Evolutionary conservation across 1,140 invertebrate genomes (phyloP), one percentile per base, ranked within the genome.

Genomic region (Psix sp.): DNA sequence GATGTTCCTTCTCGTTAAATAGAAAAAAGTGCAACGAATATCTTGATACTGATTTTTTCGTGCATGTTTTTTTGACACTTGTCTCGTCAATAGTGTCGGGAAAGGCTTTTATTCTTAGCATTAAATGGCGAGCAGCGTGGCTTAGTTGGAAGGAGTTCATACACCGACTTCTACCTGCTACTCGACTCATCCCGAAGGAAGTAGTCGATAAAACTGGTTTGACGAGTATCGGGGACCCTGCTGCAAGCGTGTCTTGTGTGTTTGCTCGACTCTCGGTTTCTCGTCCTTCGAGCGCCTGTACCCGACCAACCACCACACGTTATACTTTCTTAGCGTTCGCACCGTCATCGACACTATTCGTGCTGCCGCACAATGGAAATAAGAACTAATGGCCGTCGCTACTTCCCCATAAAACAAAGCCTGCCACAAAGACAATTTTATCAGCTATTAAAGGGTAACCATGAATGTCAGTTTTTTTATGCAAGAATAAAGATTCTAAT

Each of bases 201-300:
- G 81, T 85, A 80, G 81, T 82, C 78, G 83, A 86, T 84, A 82
- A 86, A 86, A 87, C 85, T 86, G 84, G 85, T 87, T 86, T 87
- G 84, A 87, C 85, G 82, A 74, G 84, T 86, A 78, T 74, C 79
- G 70, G 74, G 56, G 73, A 78, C 74, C 78, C 59, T 75, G 74
- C 65, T 60, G 76, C 62, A 59, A 72, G 68, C 66, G 76, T 52
- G 76, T 59, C 76, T 76, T 38, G 46, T 76, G 52, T 67, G 68
- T 75, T 75, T 71, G 76, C 46, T 59, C 36, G 51, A 49, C 51
- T 63, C 74, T 77, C 52, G 31, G 49, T 67, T 77, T 74, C 60
- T 62, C 66, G 38, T 71, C 51, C 56, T 73, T 66, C 70, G 54
- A 42, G 31, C 62, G 45, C 43, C 20, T 51, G 24, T 16, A 20